Percentiles rank a stretch among this genome's conserved stretches.
These are phyloP conservation scores for Dioctria rufipes DNA, from an alignment of 2,888 invertebrate genomes.

Conservation along the genomic window DNA sequence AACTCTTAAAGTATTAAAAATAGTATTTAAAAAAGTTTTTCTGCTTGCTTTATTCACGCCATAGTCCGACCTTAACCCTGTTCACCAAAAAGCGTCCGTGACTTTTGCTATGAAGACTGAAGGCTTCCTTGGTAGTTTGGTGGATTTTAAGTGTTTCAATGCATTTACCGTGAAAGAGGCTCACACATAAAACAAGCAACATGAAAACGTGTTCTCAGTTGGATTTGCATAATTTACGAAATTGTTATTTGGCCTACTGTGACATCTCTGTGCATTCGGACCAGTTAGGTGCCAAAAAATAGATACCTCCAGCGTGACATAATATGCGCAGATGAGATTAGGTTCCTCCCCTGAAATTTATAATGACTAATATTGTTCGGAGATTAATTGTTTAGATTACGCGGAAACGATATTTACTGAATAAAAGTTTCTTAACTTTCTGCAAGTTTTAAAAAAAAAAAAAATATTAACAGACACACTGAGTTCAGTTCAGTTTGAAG, in stretches of 20 bases:
- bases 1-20: neutral
- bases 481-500: too few species aligned
- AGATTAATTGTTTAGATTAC: neutral
- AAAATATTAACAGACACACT: too few species aligned
- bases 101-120: constrained; percentile 31
- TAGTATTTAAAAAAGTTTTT: neutral
- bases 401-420: neutral
- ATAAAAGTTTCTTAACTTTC: too few species aligned
- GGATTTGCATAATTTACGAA: too few species aligned
- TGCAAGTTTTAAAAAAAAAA: too few species aligned
- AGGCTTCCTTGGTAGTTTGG: constrained; percentile 25
- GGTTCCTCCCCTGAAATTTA: neutral
- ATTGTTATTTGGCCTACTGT: neutral
- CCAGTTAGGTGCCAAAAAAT: neutral
- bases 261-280: neutral
- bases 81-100: constrained; percentile 14
- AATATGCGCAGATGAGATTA: neutral
- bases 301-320: too few species aligned
- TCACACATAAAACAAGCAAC: too few species aligned
- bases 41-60: neutral
- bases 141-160: constrained; percentile 18
- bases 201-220: too few species aligned
- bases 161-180: neutral
- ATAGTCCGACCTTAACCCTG: constrained; percentile 20
- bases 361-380: neutral